Percentiles rank a stretch among this genome's conserved stretches.
These are phyloP conservation scores for Glaucopsyche alexis DNA, from an alignment of 2,888 invertebrate genomes.

Conservation along the genomic window DNA sequence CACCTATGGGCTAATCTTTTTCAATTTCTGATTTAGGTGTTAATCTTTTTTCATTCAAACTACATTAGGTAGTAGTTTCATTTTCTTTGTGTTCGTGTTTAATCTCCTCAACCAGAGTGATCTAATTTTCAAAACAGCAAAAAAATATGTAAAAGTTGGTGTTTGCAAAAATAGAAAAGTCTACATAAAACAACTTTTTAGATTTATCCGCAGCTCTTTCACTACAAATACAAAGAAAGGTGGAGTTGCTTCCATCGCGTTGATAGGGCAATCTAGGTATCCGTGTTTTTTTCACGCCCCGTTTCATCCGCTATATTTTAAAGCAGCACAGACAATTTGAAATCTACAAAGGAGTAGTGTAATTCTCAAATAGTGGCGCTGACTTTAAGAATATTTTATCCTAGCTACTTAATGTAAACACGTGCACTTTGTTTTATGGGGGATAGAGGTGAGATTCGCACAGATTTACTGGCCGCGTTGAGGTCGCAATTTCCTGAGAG, in stretches of 20 bases:
- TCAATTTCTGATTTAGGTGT: too few relatives aligned
- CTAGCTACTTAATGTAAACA: slow-evolving; percentile 29
- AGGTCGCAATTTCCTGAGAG: slow-evolving; percentile 60
- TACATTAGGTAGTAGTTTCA: too few relatives aligned
- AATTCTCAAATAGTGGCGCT: slow-evolving; percentile 18
- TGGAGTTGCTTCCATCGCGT: slow-evolving; percentile 22
- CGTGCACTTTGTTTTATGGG: slow-evolving; percentile 13
- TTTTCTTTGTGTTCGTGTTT: too few relatives aligned
- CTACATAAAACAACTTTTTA: background rate
- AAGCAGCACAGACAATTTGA: slow-evolving; percentile 26
- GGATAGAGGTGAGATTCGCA: slow-evolving; percentile 32
- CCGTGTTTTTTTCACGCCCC: slow-evolving; percentile 18
- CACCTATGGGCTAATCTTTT: too few relatives aligned
- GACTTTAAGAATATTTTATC: slow-evolving; percentile 31
- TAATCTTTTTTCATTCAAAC: too few relatives aligned
- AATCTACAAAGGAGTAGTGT: slow-evolving; percentile 28
- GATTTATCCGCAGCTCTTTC: background rate
- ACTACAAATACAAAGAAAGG: slow-evolving; percentile 16
- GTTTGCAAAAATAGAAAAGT: background rate
- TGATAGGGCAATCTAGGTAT: slow-evolving; percentile 14
- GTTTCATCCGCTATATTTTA: slow-evolving; percentile 24
- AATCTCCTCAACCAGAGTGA: too few relatives aligned
- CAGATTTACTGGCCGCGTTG: slow-evolving; percentile 32
- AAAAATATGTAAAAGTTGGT: background rate
- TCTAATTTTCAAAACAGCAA: too few relatives aligned